Percentiles rank a stretch among this genome's conserved stretches.
These are phyloP conservation scores for Tortricodes alternella DNA, from an alignment of 2,888 invertebrate species.

Conservation along the genomic window DNA sequence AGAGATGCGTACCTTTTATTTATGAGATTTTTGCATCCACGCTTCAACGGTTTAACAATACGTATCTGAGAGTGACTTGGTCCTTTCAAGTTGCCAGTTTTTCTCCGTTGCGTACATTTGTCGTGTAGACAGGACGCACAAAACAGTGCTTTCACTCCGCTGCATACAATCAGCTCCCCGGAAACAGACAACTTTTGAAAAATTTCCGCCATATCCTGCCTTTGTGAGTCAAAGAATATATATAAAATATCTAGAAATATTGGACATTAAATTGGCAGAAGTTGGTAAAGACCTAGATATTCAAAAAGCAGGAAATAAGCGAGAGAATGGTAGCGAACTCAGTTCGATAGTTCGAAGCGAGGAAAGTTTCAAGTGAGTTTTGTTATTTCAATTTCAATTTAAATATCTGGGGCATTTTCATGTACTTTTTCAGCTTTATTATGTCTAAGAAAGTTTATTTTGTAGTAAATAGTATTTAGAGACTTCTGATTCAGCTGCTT, in stretches of 20 bases:
- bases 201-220: constrained; percentile 73
- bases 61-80: constrained; percentile 3
- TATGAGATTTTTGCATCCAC: background rate
- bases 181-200: constrained; percentile 76
- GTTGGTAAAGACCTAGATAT: constrained; percentile 6
- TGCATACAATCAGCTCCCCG: constrained; percentile 79
- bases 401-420: background rate
- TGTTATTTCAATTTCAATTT: constrained; percentile 12
- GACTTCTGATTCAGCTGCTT: no score
- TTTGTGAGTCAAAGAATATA: constrained; percentile 52
- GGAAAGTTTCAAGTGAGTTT: constrained; percentile 7
- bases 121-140: constrained; percentile 43
- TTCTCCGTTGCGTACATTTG: constrained; percentile 29
- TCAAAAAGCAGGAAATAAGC: constrained; percentile 11
- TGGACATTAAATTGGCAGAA: background rate
- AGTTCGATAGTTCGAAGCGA: constrained; percentile 5
- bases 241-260: constrained; percentile 1
- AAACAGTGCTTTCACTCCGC: constrained; percentile 70
- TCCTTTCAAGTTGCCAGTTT: constrained; percentile 26
- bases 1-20: no score
- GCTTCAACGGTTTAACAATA: background rate
- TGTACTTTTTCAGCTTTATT: background rate
- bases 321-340: background rate
- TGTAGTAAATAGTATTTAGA: no score
- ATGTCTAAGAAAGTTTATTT: background rate